These are phyloP conservation scores for Siniperca undulata DNA, from an alignment of 2,797 vertebrate species.

Conservation along the genomic window DNA sequence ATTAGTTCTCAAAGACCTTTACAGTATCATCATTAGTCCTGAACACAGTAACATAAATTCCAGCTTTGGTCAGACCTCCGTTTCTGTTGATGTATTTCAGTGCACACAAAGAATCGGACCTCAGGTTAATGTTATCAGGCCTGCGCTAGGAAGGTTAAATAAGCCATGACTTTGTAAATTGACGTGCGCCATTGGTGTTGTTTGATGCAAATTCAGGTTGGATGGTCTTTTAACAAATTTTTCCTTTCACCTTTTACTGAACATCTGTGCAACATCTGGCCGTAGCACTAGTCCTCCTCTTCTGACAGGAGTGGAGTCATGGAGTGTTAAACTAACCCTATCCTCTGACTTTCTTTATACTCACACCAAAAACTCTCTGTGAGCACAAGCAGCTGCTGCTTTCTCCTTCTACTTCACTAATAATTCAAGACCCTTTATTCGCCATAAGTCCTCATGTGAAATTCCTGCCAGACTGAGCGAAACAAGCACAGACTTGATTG, in stretches of 20 bases:
- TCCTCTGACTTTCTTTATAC: slow-evolving; percentile 48
- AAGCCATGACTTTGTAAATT: slow-evolving; percentile 59
- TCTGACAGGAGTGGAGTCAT: slow-evolving; percentile 49
- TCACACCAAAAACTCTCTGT: slow-evolving; percentile 65
- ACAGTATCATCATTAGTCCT: slow-evolving; percentile 41
- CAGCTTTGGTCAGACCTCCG: neutral
- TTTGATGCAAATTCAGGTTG: slow-evolving; percentile 55
- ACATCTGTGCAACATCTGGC: slow-evolving; percentile 80
- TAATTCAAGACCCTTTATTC: slow-evolving; percentile 67
- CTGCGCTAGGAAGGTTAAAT: slow-evolving; percentile 51
- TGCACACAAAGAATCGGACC: slow-evolving; percentile 39
- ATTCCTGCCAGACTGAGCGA: slow-evolving; percentile 46
- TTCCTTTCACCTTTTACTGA: slow-evolving; percentile 33
- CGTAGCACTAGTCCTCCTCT: slow-evolving; percentile 41
- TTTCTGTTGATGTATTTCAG: slow-evolving; percentile 50
- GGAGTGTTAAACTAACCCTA: slow-evolving; percentile 46
- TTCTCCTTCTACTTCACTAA: slow-evolving; percentile 60
- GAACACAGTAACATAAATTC: slow-evolving; percentile 32
- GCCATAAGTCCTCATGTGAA: slow-evolving; percentile 39
- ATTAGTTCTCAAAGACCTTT: slow-evolving; percentile 36
- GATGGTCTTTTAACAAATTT: slow-evolving; percentile 28
- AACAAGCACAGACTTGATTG: slow-evolving; percentile 50
- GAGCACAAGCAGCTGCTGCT: slow-evolving; percentile 69
- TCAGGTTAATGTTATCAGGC: slow-evolving; percentile 39
- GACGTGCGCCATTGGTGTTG: slow-evolving; percentile 30